phyloP scores from a whole-genome alignment of 2,113 vertebrate species.

The Heterotis niloticus region DNA sequence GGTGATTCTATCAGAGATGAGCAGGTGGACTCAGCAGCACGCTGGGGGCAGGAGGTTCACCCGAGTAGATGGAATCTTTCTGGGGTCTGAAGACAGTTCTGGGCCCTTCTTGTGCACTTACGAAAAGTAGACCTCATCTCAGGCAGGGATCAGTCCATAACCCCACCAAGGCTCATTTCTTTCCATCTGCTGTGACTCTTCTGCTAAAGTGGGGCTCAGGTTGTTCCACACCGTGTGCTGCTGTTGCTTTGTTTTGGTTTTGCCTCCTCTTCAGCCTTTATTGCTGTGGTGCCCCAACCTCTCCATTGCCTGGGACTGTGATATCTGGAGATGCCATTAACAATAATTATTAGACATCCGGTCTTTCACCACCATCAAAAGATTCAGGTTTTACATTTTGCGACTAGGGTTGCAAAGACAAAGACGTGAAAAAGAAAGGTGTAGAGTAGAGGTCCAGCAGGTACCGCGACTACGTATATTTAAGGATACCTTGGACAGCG shows the following conservation, averaged over 20 bases:
- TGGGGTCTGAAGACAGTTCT: no score
- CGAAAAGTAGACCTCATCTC: not conserved
- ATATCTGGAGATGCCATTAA: conserved; percentile 22
- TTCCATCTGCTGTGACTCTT: not conserved
- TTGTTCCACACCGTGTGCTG: no score
- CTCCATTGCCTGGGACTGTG: not conserved
- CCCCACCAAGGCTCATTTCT: not conserved
- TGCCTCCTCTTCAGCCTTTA: not conserved
- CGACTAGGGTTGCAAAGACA: no score
- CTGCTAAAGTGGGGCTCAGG: not conserved
- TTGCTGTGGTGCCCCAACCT: not conserved
- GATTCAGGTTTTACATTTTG: no score
- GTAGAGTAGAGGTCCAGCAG: no score
- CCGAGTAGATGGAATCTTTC: not conserved
- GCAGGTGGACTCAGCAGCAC: not conserved
- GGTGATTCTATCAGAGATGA: not conserved
- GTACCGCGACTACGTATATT: no score
- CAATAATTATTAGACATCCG: conserved; percentile 23
- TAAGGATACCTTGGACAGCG: no score
- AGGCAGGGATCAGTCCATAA: not conserved
- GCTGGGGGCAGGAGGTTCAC: no score
- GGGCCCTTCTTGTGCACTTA: not conserved
- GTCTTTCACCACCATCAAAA: not conserved
- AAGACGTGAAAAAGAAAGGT: no score
- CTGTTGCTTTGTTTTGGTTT: not conserved